Conservation (phyloP, 2,888 invertebrate genomes). For the Lymantria monacha region DNA sequence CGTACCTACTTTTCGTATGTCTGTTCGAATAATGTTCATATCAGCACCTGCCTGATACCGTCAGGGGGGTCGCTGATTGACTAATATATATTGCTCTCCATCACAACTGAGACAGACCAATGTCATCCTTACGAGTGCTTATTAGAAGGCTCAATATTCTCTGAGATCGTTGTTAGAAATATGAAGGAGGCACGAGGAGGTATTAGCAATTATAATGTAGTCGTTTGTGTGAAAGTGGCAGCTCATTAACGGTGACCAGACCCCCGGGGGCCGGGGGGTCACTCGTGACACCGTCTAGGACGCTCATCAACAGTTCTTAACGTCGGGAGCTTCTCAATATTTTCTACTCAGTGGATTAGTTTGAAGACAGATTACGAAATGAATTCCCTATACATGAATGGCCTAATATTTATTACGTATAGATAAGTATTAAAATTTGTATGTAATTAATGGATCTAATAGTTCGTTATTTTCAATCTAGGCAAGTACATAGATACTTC, state of each 20-base stretch:
- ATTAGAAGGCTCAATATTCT: slow-evolving; percentile 3
- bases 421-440: too few species aligned
- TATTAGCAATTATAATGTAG: slow-evolving; percentile 76
- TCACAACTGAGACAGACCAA: slow-evolving; percentile 18
- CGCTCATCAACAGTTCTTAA: background rate
- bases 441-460: too few species aligned
- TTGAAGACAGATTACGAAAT: too few species aligned
- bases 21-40: too few species aligned
- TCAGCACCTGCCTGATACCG: too few species aligned
- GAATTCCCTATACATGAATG: too few species aligned
- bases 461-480: too few species aligned
- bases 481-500: too few species aligned
- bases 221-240: slow-evolving; percentile 57
- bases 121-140: slow-evolving; percentile 14
- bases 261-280: slow-evolving; percentile 26
- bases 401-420: slow-evolving; percentile 1
- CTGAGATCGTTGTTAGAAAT: slow-evolving; percentile 37
- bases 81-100: background rate
- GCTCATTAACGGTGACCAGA: slow-evolving; percentile 54
- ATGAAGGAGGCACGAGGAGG: slow-evolving; percentile 46
- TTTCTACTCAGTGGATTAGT: too few species aligned
- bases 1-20: too few species aligned
- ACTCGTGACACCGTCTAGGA: slow-evolving; percentile 21
- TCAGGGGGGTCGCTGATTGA: too few species aligned
- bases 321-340: too few species aligned